Percentiles rank a stretch among this genome's conserved stretches.
Conservation (phyloP, 2,888 invertebrate genomes). For the Galerucella nymphaeae region DNA sequence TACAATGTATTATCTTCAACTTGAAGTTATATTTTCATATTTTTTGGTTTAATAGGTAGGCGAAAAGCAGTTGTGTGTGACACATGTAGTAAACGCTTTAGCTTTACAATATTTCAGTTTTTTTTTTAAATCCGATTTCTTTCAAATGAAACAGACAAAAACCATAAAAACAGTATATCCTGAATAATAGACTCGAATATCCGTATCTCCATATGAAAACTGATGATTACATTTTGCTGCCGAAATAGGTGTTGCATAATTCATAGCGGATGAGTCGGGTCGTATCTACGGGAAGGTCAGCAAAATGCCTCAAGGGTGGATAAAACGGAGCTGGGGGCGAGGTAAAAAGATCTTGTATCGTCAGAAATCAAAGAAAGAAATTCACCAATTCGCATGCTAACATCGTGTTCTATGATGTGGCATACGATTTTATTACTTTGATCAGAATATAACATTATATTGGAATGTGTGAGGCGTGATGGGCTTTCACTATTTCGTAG, state of each 20-base stretch:
- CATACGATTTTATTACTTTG: conserved; percentile 65
- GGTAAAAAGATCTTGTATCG: conserved; percentile 48
- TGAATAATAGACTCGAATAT: conserved; percentile 36
- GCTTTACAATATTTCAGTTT: not conserved
- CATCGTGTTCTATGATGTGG: conserved; percentile 62
- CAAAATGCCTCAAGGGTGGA: conserved; percentile 50
- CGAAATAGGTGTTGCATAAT: conserved; percentile 59
- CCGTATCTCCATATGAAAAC: conserved; percentile 44
- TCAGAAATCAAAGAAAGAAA: conserved; percentile 62
- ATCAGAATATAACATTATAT: conserved; percentile 63
- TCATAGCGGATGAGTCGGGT: conserved; percentile 54
- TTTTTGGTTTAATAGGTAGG: too few species aligned
- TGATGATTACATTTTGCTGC: conserved; percentile 48
- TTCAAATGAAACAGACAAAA: conserved; percentile 31
- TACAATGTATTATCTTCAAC: too few species aligned
- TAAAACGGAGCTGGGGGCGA: not conserved
- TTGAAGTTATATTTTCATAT: too few species aligned
- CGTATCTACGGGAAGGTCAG: conserved; percentile 58
- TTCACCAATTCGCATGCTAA: conserved; percentile 63
- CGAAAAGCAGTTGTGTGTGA: too few species aligned
- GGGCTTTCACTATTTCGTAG: conserved; percentile 50
- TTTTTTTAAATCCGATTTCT: conserved; percentile 23
- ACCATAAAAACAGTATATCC: conserved; percentile 36
- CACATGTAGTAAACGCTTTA: too few species aligned
- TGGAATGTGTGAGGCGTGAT: conserved; percentile 58